Base-by-base conservation (phyloP, 2,797 vertebrate genomes). In the Thaleichthys pacificus region DNA sequence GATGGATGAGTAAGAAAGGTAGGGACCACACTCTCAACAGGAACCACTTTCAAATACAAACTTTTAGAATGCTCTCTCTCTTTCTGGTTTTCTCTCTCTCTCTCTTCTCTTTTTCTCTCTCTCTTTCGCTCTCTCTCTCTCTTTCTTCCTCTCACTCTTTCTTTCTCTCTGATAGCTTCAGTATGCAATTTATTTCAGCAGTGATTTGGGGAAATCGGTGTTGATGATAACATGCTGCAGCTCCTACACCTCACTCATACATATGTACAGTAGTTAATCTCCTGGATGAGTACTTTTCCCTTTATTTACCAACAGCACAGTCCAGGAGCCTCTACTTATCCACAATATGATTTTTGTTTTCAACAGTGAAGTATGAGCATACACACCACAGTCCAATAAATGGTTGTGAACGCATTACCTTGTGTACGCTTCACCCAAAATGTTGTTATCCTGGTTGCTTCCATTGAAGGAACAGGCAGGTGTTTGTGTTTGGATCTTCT, bases 1-100 rank as follows among this genome's bases (percentile, higher is more conserved):
- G 63, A 74, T 61, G 38, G 9, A 68, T 30, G 54, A 70, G 64
- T 19, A 38, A 66, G 51, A 15, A 54, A 71, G 32, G 61, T 22
- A 61, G 30, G 30, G 72, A 76, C n/a, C 56, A 70, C 1, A 57
- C 30, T 24, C 54, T 54, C 6, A 24, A 66, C 51, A 42, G 8
- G 66, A 47, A 47, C n/a, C 32, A 47, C 42, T 47, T 47, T 57
- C 12, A 35, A 8, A 21, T 5, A 12, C 7, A 66, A 3, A 54
- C 35, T 24, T 15, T 49, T 14, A 68, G 22, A 54, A 56, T n/a
- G 54, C 24, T 28, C 24, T 58, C 4, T 32, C 61, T 30, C 28
- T 30, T 15, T 30, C 26, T 28, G 24, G 17, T 14, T 28, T 24
- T 28, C 1, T 51, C 11, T 51, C 11, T 51, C 9, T 51, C 47